A percentile compares a stretch with the other conserved stretches of the same genome.
Evolutionary conservation across 2,113 vertebrate species (phyloP).

Genomic region (Amphilophus citrinellus): DNA sequence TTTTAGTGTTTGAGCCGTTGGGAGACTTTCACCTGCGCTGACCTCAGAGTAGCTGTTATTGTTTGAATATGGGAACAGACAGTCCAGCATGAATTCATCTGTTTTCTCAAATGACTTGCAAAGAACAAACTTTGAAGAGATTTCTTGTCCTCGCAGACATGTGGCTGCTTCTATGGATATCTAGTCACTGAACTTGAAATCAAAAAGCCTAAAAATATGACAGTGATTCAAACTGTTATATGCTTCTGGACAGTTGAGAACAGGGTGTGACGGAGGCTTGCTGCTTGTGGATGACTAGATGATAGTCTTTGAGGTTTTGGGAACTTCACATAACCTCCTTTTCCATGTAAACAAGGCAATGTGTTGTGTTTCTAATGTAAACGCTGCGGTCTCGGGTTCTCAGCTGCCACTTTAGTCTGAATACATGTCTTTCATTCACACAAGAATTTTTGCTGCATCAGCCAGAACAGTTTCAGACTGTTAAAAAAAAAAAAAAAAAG

Average conservation of each 20-base stretch:
- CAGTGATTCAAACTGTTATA: neutral
- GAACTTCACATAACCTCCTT: slow-evolving; percentile 26
- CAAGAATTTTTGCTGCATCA: neutral
- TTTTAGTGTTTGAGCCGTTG: slow-evolving; percentile 50
- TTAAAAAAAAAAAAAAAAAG: slow-evolving; percentile 3
- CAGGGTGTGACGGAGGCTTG: neutral
- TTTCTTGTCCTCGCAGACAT: neutral
- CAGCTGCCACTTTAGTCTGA: slow-evolving; percentile 4
- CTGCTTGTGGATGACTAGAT: neutral
- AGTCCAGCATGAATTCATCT: neutral
- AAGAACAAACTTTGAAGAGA: neutral
- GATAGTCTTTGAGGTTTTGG: neutral
- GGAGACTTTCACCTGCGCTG: slow-evolving; percentile 70
- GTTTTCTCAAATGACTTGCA: neutral
- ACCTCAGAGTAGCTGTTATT: slow-evolving; percentile 36
- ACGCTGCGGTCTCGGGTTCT: neutral
- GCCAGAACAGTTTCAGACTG: neutral
- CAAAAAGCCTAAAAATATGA: neutral
- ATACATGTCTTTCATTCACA: neutral
- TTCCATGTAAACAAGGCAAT: slow-evolving; percentile 29
- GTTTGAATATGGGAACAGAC: slow-evolving; percentile 11
- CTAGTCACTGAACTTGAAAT: neutral
- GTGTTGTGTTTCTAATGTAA: slow-evolving; percentile 52
- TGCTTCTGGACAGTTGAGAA: neutral
- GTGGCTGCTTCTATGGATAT: too few relatives aligned